phyloP scores from a whole-genome alignment of 64 coral and sea anemone genomes.

The Stichodactyla helianthus region DNA sequence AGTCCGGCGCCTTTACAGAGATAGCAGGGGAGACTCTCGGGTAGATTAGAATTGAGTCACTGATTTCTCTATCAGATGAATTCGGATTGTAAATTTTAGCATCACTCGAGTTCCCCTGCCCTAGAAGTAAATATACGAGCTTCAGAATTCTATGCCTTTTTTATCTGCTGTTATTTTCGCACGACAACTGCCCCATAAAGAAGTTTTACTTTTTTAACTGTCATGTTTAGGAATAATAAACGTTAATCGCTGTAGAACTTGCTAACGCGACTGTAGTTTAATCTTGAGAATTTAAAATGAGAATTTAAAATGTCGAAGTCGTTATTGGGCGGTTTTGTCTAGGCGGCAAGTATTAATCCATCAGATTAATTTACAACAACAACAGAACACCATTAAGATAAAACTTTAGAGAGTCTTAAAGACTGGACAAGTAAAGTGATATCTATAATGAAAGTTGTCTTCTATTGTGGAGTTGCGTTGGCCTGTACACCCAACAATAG shows the following conservation, averaged over 20 bases:
- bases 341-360: neutral
- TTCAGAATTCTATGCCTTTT: too few relatives aligned
- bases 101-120: too few relatives aligned
- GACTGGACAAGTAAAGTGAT: neutral
- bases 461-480: neutral
- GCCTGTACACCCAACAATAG: neutral
- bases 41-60: neutral
- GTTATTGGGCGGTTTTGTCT: neutral
- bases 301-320: neutral
- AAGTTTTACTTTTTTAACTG: too few relatives aligned
- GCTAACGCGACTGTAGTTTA: too few relatives aligned
- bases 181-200: too few relatives aligned
- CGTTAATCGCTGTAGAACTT: too few relatives aligned
- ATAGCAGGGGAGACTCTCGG: neutral
- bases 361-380: neutral
- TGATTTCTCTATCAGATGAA: neutral
- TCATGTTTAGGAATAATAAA: too few relatives aligned
- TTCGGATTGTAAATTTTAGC: too few relatives aligned
- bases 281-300: neutral
- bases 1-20: neutral
- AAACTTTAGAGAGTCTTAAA: conserved; percentile 3
- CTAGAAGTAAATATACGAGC: too few relatives aligned
- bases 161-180: too few relatives aligned
- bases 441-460: neutral
- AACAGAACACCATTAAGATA: neutral